Evolutionary conservation across 2,113 vertebrate species (phyloP).

Genomic region (Takifugu flavidus): DNA sequence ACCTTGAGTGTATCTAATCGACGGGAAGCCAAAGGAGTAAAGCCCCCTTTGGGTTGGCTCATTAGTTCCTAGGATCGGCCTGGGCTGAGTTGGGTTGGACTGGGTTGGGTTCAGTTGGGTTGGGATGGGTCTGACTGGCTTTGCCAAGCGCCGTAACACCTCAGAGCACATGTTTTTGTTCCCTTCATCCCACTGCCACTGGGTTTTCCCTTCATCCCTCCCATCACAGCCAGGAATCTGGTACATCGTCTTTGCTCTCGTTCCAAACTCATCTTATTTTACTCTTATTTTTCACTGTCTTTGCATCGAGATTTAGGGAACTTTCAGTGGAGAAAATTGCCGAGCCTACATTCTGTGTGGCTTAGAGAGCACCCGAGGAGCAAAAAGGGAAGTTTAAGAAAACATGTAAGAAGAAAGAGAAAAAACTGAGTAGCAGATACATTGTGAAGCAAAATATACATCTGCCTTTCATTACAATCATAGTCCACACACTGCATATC

Average conservation of each 20-base stretch:
- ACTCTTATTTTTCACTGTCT: slow-evolving; percentile 12
- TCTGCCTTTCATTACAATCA: slow-evolving; percentile 77
- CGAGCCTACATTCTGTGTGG: slow-evolving; percentile 69
- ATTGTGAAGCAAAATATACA: slow-evolving; percentile 71
- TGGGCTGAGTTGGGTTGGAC: slow-evolving; percentile 15
- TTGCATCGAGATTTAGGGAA: slow-evolving; percentile 47
- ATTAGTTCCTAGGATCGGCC: slow-evolving; percentile 33
- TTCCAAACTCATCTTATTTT: slow-evolving; percentile 28
- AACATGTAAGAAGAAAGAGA: slow-evolving; percentile 59
- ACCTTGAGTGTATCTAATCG: slow-evolving; percentile 77
- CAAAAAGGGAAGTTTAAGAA: slow-evolving; percentile 60
- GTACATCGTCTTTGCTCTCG: slow-evolving; percentile 20
- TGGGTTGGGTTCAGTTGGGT: slow-evolving; percentile 4
- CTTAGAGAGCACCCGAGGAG: slow-evolving; percentile 62
- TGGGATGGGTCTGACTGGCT: slow-evolving; percentile 16
- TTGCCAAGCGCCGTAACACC: slow-evolving; percentile 35
- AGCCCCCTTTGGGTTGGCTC: slow-evolving; percentile 58
- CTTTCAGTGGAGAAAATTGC: slow-evolving; percentile 53
- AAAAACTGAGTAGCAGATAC: slow-evolving; percentile 47
- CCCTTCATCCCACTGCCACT: slow-evolving; percentile 22
- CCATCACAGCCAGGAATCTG: slow-evolving; percentile 15
- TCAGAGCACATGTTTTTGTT: slow-evolving; percentile 33
- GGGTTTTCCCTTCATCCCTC: slow-evolving; percentile 30
- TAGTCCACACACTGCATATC: slow-evolving; percentile 74
- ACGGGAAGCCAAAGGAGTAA: slow-evolving; percentile 53